Conservation (phyloP, 2,113 vertebrate species). For the Panthera leo region DNA sequence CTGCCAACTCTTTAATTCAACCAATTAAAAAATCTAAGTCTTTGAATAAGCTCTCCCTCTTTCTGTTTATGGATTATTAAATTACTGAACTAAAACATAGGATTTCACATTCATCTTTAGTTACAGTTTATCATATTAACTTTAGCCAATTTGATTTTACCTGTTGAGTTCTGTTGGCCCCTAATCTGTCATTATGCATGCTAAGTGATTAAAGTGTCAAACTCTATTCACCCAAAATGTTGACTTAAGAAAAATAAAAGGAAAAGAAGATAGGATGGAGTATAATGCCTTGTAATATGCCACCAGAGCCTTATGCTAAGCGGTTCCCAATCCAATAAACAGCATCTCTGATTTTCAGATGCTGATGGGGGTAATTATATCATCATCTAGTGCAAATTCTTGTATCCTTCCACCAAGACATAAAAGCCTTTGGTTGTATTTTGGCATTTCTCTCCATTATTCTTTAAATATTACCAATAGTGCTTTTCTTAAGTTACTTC, state of each 20-base stretch:
- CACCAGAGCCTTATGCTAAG: not conserved
- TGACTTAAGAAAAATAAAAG: not conserved
- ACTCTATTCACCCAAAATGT: not conserved
- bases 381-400: not conserved
- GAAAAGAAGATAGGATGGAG: not conserved
- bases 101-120: not conserved
- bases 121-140: not conserved
- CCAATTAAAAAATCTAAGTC: not conserved
- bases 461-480: not conserved
- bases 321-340: not conserved
- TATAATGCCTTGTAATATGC: not conserved
- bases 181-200: not conserved
- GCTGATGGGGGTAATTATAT: not conserved
- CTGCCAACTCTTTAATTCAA: not conserved
- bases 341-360: not conserved
- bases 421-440: not conserved
- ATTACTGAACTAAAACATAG: not conserved
- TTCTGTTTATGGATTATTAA: not conserved
- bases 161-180: not conserved
- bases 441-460: not conserved
- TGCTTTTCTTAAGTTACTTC: not conserved
- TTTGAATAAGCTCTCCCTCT: not conserved
- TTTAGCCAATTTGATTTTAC: not conserved
- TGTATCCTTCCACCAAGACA: not conserved
- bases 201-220: not conserved